These are phyloP conservation scores for Cerastis rubricosa DNA, from an alignment of 2,888 invertebrate species.

Conservation along the genomic window DNA sequence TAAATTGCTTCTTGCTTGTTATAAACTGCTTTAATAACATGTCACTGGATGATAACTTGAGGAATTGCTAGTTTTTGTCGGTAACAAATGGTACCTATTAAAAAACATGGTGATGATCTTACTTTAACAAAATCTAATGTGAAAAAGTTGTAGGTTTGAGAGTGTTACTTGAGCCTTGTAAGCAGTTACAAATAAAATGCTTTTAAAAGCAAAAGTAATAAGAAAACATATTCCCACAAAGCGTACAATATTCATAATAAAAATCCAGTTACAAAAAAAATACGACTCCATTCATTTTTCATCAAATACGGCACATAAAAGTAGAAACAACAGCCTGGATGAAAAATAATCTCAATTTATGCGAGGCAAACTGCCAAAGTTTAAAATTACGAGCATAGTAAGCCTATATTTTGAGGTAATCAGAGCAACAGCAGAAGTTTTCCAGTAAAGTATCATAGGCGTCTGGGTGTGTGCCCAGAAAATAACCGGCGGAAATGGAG, in stretches of 20 bases:
- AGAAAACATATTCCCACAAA: constrained; percentile 12
- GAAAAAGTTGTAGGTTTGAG: background rate
- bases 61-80: background rate
- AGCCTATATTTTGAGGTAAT: constrained; percentile 70
- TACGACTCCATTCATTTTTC: constrained; percentile 59
- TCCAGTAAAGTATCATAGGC: constrained; percentile 68
- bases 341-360: constrained; percentile 71
- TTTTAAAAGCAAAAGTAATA: background rate
- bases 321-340: constrained; percentile 68
- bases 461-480: constrained; percentile 59
- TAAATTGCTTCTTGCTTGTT: constrained; percentile 11
- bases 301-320: constrained; percentile 65
- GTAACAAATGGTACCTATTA: background rate
- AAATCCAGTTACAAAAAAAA: constrained; percentile 44
- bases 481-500: constrained; percentile 52
- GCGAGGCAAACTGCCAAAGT: constrained; percentile 68
- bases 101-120: background rate
- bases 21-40: background rate
- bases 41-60: background rate
- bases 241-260: constrained; percentile 28
- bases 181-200: background rate
- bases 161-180: background rate
- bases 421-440: constrained; percentile 66
- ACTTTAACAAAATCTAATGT: background rate
- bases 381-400: constrained; percentile 68